These are phyloP conservation scores for Cyphomyrmex costatus DNA, from an alignment of 1,140 invertebrate genomes.

Conservation along the genomic window DNA sequence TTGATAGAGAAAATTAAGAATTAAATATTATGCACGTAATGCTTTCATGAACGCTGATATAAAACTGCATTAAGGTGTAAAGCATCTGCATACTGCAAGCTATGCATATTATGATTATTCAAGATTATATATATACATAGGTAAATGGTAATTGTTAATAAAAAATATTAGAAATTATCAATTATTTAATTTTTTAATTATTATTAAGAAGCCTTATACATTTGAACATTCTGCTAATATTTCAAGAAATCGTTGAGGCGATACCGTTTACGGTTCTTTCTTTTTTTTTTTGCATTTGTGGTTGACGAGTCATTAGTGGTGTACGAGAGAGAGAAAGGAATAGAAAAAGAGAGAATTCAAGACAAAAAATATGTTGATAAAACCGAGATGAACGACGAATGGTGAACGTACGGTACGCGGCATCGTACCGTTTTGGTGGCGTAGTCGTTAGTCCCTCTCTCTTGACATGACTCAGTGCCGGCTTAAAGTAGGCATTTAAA, in stretches of 20 bases:
- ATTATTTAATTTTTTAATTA: neutral
- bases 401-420: conserved; percentile 75
- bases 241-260: neutral
- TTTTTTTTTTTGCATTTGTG: conserved; percentile 12
- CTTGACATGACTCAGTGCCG: conserved; percentile 67
- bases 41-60: neutral
- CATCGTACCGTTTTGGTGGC: conserved; percentile 71
- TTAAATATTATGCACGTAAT: conserved; percentile 6
- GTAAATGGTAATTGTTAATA: neutral
- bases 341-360: conserved; percentile 10
- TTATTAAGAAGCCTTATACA: neutral
- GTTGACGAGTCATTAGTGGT: conserved; percentile 42
- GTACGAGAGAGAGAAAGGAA: conserved; percentile 10
- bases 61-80: neutral
- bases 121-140: neutral
- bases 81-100: neutral
- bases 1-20: neutral
- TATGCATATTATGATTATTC: neutral
- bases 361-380: conserved; percentile 68
- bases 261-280: neutral
- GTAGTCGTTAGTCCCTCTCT: conserved; percentile 73
- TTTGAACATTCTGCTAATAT: neutral
- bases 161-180: neutral
- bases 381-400: conserved; percentile 71
- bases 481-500: conserved; percentile 39